Evolutionary conservation across 2,113 vertebrate genomes (phyloP), one percentile per base, ranked within the genome.

Genomic region (Hippocampus barbouri): DNA sequence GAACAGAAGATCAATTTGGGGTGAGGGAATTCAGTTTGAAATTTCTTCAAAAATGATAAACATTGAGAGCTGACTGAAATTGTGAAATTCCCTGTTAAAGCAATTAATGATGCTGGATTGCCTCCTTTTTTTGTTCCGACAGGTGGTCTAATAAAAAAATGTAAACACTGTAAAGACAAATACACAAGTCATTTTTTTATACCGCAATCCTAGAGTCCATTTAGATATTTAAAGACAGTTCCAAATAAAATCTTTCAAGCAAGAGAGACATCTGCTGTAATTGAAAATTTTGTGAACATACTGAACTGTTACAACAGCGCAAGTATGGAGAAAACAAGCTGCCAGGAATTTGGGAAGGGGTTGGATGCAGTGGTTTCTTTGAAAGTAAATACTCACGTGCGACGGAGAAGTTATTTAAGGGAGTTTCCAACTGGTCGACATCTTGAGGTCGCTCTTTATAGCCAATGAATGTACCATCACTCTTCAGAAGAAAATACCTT

Each of bases 371-470:
- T 64, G n/a, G 75, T 82, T 82, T 84, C 69, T 73, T 45, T 75
- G 65, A 78, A 47, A 77, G 76, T 68, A 85, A 77, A 90, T 82
- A 95, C 97, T 97, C 85, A 99, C 97, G 95, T 79, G 95, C 97
- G 89, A 99, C 97, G 0, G 97, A 99, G 92, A 98, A 99, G 92
- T 99, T 98, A 91, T 99, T 98, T 85, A 99, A 91, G 57, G 97
- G 97, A 0, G 94, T 94, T 89, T 98, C 96, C 38, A 97, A 90
- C 79, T 97, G 96, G 86, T 98, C 97, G 25, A 96, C 91, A 43
- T 98, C 95, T 91, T 98, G 97, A 0, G 97, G 97, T 60, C 95
- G 91, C 23, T 99, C 97, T 90, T 97, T 99, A 90, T 99, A 98
- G 79, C 97, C 97, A 18, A 96, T 98, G 89, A 99, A 98, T 0